A percentile compares a stretch with the other conserved stretches of the same genome.
These are phyloP conservation scores for Anisognathus igniventris DNA, from an alignment of 2,797 vertebrate genomes.

Conservation along the genomic window DNA sequence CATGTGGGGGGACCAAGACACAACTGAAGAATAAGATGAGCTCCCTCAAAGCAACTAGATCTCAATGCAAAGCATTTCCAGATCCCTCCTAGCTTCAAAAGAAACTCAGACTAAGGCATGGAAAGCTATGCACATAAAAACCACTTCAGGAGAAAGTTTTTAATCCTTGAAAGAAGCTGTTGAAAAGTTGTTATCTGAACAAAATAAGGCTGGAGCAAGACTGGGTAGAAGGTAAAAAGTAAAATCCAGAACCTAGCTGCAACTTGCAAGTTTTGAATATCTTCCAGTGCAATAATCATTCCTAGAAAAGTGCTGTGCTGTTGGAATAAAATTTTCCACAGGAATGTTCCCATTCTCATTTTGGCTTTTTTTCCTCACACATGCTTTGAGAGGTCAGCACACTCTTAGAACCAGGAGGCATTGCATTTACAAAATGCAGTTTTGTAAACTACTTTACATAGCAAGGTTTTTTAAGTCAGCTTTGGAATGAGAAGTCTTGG, in stretches of 20 bases:
- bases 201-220: background rate
- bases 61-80: background rate
- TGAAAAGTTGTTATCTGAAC: background rate
- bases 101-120: background rate
- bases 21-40: background rate
- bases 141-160: background rate
- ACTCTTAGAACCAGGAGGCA: background rate
- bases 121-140: background rate
- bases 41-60: background rate
- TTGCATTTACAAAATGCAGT: background rate
- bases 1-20: background rate
- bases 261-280: background rate
- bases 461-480: background rate
- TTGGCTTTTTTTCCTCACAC: background rate
- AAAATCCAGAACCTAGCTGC: background rate
- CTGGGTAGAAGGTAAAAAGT: background rate
- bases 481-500: background rate
- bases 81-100: background rate
- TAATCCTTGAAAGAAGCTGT: background rate
- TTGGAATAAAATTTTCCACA: background rate
- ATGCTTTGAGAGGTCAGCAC: background rate
- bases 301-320: background rate
- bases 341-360: background rate
- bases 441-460: background rate
- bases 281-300: background rate